Percentiles rank a stretch among this genome's conserved stretches.
phyloP scores from a whole-genome alignment of 2,888 invertebrate species.

The Cephalotes varians region DNA sequence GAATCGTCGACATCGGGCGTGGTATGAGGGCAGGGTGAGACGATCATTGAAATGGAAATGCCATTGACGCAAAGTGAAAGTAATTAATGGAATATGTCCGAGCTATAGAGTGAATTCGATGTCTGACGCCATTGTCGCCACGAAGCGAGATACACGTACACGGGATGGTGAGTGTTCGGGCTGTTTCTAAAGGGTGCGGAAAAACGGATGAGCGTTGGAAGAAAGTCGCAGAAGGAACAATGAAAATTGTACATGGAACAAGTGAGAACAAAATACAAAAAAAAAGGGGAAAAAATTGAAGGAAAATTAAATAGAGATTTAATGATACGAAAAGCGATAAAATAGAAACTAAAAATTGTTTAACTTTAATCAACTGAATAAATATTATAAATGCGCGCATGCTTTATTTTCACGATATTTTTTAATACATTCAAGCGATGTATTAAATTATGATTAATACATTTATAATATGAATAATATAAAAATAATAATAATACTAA shows the following conservation, averaged over 20 bases:
- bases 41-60: conserved; percentile 78
- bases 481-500: not conserved
- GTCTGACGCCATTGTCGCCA: conserved; percentile 63
- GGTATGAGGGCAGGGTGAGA: conserved; percentile 50
- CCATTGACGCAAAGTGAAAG: conserved; percentile 79
- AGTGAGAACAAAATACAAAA: not conserved
- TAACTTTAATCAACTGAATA: not conserved
- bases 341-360: conserved; percentile 26
- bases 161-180: not conserved
- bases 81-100: conserved; percentile 78
- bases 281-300: not conserved
- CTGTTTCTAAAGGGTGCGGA: conserved; percentile 14
- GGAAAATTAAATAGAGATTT: not conserved
- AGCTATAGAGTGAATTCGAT: conserved; percentile 74
- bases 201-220: not conserved
- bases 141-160: conserved; percentile 56
- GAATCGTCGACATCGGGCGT: conserved; percentile 45
- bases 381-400: not conserved
- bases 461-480: not conserved
- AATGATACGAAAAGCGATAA: not conserved
- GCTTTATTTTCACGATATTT: not conserved
- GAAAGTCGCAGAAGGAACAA: not conserved
- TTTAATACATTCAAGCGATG: not conserved
- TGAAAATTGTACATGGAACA: not conserved
- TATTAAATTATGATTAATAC: not conserved